These are phyloP conservation scores for Andrena cerasifolii DNA, from an alignment of 1,140 invertebrate species.

Conservation along the genomic window DNA sequence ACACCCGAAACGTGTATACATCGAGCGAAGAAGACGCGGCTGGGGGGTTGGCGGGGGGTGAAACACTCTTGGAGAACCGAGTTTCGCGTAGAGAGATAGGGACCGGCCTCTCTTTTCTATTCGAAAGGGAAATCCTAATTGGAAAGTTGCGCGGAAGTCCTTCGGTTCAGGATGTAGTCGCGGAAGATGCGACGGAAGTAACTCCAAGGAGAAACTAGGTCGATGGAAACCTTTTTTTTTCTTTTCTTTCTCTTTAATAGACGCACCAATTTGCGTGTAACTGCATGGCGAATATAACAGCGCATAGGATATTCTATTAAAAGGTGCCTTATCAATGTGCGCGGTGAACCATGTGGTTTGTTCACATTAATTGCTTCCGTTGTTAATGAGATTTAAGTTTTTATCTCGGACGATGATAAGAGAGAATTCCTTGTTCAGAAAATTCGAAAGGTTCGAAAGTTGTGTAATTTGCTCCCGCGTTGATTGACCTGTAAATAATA, in stretches of 20 bases:
- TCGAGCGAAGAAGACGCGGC: neutral
- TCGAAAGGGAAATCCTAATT: neutral
- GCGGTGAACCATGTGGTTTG: neutral
- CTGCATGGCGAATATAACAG: neutral
- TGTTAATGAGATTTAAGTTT: too few species aligned
- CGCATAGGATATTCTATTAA: neutral
- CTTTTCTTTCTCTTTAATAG: neutral
- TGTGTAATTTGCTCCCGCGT: too few species aligned
- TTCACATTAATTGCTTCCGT: neutral
- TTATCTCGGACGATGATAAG: neutral
- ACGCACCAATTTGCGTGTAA: slow-evolving; percentile 23
- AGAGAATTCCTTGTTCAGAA: too few species aligned
- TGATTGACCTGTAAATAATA: too few species aligned
- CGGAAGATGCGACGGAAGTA: slow-evolving; percentile 17
- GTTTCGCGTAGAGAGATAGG: too few species aligned
- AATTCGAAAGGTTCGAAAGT: too few species aligned
- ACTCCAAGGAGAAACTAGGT: slow-evolving; percentile 22
- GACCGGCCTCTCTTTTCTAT: neutral
- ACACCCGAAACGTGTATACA: slow-evolving; percentile 39
- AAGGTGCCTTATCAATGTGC: neutral
- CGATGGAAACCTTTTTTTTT: slow-evolving; percentile 10
- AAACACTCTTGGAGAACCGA: neutral
- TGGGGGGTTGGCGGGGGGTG: neutral
- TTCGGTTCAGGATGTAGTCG: slow-evolving; percentile 9
- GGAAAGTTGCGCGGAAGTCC: slow-evolving; percentile 39